These are phyloP conservation scores for Ichneumoninae sp. DNA, from an alignment of 2,888 invertebrate genomes.

Conservation along the genomic window DNA sequence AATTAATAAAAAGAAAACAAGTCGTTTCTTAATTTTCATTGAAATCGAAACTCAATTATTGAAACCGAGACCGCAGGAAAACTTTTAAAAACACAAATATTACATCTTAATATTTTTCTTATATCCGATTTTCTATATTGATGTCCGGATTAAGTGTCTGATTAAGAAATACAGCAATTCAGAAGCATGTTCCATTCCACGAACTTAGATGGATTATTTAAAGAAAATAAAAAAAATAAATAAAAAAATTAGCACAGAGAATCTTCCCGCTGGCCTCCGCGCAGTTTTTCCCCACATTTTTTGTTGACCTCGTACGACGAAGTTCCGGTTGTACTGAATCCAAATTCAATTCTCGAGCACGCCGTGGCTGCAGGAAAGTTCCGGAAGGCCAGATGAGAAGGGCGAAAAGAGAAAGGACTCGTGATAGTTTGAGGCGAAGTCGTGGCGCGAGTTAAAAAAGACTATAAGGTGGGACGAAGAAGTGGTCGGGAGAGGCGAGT, in stretches of 20 bases:
- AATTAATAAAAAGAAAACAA: background rate
- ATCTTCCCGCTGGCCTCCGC: background rate
- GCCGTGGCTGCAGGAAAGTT: conserved; percentile 9
- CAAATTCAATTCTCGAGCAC: conserved; percentile 24
- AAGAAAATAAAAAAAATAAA: background rate
- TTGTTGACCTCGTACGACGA: background rate
- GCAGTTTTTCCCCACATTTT: background rate
- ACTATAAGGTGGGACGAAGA: conserved; percentile 31
- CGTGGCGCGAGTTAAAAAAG: conserved; percentile 8
- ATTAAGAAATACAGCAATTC: background rate
- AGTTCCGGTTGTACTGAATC: background rate
- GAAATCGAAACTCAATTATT: too few relatives aligned
- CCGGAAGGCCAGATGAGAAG: conserved; percentile 48
- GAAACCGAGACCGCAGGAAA: background rate
- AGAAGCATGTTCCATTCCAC: background rate
- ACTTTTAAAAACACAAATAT: background rate
- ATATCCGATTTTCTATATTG: background rate
- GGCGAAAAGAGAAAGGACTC: conserved; percentile 34
- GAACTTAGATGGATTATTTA: background rate
- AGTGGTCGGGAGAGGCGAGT: background rate
- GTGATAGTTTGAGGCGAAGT: conserved; percentile 14
- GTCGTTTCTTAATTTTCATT: background rate
- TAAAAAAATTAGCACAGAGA: background rate
- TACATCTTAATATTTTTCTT: background rate
- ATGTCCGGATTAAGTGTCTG: background rate